Conservation (phyloP, 1,140 invertebrate species). For the Monomorium pharaonis region DNA sequence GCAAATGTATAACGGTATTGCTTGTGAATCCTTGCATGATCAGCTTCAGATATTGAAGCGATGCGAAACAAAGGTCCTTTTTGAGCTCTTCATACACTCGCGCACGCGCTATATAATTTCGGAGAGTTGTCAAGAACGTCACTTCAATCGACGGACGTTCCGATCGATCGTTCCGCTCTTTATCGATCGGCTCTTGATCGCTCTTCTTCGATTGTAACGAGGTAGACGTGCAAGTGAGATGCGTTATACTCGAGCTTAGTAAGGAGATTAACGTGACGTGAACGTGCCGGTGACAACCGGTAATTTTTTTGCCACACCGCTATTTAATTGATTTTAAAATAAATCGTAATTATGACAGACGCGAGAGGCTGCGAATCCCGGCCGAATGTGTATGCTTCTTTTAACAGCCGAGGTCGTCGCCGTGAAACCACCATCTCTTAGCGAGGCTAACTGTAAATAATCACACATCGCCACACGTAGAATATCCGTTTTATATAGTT, state of each 20-base stretch:
- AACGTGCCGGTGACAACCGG: slow-evolving; percentile 48
- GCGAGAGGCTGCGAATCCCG: not conserved
- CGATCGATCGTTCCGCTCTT: slow-evolving; percentile 41
- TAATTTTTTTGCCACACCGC: slow-evolving; percentile 46
- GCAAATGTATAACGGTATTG: not conserved
- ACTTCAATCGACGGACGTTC: slow-evolving; percentile 42
- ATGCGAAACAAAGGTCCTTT: slow-evolving; percentile 46
- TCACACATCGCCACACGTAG: slow-evolving; percentile 34
- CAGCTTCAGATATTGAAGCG: slow-evolving; percentile 12
- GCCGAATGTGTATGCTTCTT: slow-evolving; percentile 7
- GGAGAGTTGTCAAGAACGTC: slow-evolving; percentile 40
- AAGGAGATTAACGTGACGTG: slow-evolving; percentile 36
- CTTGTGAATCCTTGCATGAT: not conserved
- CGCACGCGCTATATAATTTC: slow-evolving; percentile 49
- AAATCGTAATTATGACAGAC: slow-evolving; percentile 49
- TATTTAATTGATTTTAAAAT: slow-evolving; percentile 58
- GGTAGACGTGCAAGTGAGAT: not conserved
- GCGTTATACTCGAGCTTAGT: not conserved
- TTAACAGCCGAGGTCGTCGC: not conserved
- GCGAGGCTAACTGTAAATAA: slow-evolving; percentile 28
- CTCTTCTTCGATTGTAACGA: slow-evolving; percentile 39
- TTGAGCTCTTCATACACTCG: not conserved
- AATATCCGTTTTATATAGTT: slow-evolving; percentile 31
- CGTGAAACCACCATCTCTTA: not conserved
- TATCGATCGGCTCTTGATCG: slow-evolving; percentile 40